Base-by-base conservation (phyloP, 30 jellyfish, hydroid and myxozoan genomes). In the Hydractinia echinata region DNA sequence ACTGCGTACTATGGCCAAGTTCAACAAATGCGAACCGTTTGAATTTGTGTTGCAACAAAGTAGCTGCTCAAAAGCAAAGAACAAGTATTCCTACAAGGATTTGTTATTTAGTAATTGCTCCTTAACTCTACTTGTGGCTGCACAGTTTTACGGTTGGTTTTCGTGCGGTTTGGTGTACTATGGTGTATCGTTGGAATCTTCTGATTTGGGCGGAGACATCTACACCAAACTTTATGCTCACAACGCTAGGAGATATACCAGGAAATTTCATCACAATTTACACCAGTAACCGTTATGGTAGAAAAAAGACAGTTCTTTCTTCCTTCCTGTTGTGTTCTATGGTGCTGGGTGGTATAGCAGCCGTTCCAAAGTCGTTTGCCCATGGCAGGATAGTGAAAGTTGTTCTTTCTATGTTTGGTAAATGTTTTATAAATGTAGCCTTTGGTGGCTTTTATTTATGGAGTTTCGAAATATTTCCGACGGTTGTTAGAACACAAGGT, bases 181-280 rank as follows among this genome's bases (percentile, higher is more conserved):
- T 50, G 84, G 30, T 6, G 16, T 76, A n/a, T 20, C 84, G 54
- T 50, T 50, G 19, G 84, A 52, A 55, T 52, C 84, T 14, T 52
- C 74, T 49, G 76, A 76, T 55, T 53, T 76, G 18, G 84, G 84
- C 49, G 76, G 76, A 14, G 49, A 50, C 76, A 49, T 76, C 56
- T 76, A 76, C 81, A 55, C 19, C 49, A 54, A n/a, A 54, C 19
- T 50, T 50, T 9, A 76, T 76, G 51, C 54, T 76, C 14, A 14
- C 84, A 13, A 49, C 19, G 76, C 13, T 76, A 49, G 84, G 77
- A 16, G 74, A 52, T 50, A 54, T 55, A n/a, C 77, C 74, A 30
- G 84, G 84, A n/a, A 16, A 52, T 10, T 6, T 54, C 8, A 50
- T 76, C 3, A 55, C 49, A 30, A 18, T 76, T 18, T 76, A 48